These are phyloP conservation scores for Luffia ferchaultella DNA, from an alignment of 2,888 invertebrate species.

Conservation along the genomic window DNA sequence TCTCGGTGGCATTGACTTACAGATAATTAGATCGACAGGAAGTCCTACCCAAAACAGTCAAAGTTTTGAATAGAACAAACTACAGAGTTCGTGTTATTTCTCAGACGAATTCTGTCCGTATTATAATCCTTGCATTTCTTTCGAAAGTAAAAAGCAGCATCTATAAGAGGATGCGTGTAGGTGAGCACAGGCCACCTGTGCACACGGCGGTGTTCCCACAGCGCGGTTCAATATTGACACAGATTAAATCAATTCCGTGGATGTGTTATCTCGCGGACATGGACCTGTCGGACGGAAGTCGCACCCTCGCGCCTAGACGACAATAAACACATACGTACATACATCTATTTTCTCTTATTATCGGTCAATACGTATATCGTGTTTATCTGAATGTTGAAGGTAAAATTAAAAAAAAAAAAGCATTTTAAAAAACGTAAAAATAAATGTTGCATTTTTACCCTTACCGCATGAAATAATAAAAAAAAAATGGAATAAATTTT, in stretches of 20 bases:
- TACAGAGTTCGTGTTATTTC: too few relatives aligned
- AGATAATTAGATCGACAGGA: too few relatives aligned
- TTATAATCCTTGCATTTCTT: too few relatives aligned
- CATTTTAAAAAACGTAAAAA: too few relatives aligned
- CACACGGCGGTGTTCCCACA: not conserved
- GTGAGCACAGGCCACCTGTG: slow-evolving; percentile 4
- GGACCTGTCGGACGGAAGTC: not conserved
- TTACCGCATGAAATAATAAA: too few relatives aligned
- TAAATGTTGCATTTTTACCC: too few relatives aligned
- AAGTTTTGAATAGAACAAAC: too few relatives aligned
- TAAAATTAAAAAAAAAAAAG: not conserved
- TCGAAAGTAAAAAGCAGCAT: too few relatives aligned
- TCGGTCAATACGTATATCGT: not conserved
- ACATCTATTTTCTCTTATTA: not conserved
- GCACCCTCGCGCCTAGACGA: not conserved
- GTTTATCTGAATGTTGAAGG: not conserved
- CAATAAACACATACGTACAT: not conserved
- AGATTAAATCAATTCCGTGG: slow-evolving; percentile 2
- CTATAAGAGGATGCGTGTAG: not conserved
- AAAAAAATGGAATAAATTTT: too few relatives aligned
- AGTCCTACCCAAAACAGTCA: too few relatives aligned
- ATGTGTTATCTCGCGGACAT: not conserved
- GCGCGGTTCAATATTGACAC: slow-evolving; percentile 3
- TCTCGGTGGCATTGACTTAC: too few relatives aligned
- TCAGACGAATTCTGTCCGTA: too few relatives aligned